Evolutionary conservation across 2,113 vertebrate species (phyloP), one percentile per base, ranked within the genome.

Genomic region (Hydrochoerus hydrochaeris): DNA sequence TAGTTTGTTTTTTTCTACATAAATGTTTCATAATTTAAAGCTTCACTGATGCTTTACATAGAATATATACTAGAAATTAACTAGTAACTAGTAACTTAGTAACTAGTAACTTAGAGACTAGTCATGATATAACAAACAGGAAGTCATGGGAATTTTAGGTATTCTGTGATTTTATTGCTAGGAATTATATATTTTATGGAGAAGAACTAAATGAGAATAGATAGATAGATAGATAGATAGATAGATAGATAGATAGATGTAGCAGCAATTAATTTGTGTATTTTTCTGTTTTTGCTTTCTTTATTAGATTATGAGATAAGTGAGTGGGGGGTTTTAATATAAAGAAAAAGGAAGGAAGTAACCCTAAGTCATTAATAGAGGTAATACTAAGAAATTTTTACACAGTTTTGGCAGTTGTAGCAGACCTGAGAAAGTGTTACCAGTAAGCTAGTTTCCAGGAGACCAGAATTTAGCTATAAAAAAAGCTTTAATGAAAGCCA

Each of bases 21-120:
- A 89, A 91, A 14, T 86, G 20, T 88, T 94, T 96, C 80, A 83
- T 9, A 90, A 38, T 92, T 63, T 84, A 95, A 96, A 94, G 16
- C 35, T 35, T 78, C 32, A 62, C 30, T 71, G 26, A 44, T 85
- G 5, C 26, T 30, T 90, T 94, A 92, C 69, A 32, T 78, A 92
- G 57, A 80, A 82, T 90, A 67, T 67, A 69, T 63, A 52, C 35
- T 89, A 44, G 38, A 77, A 81, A 57, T 80, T 93, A 84, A 92
- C 11, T 52, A 52, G 49, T 52, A 52, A 52, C 49, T 90, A 75
- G 30, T n/a, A n/a, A n/a, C n/a, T n/a, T n/a, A 67, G 20, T 67
- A 49, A 57, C 46, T 58, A 57, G 13, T 57, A 58, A 93, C 20
- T 52, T 67, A 91, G 11, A 85, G 8, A 85, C 35, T 90, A 94